Evolutionary conservation across 2,888 invertebrate genomes (phyloP).

Genomic region (Horisme vitalbata): DNA sequence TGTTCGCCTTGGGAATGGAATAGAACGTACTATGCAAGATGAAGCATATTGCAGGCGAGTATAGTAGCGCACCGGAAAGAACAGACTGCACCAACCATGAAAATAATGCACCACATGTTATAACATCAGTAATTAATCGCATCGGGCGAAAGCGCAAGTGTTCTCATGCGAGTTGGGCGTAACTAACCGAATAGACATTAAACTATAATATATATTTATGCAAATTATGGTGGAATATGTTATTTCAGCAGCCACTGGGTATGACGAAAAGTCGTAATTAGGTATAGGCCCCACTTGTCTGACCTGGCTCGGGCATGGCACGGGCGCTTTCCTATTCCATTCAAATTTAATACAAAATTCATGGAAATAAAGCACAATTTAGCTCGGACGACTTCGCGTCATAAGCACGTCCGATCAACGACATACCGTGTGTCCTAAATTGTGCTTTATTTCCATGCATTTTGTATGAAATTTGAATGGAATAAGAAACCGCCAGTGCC

Average conservation of each 20-base stretch:
- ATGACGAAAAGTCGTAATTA: constrained; percentile 28
- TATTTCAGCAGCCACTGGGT: constrained; percentile 30
- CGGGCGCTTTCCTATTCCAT: no score
- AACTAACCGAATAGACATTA: constrained; percentile 58
- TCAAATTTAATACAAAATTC: no score
- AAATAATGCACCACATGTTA: constrained; percentile 75
- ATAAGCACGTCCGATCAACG: no score
- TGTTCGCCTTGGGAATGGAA: constrained; percentile 61
- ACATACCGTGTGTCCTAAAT: no score
- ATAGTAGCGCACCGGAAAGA: constrained; percentile 56
- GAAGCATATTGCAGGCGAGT: constrained; percentile 34
- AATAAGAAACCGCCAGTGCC: no score
- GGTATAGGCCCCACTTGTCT: no score
- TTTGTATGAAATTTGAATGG: no score
- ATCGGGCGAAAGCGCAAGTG: constrained; percentile 73
- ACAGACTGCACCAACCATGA: constrained; percentile 58
- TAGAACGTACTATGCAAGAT: constrained; percentile 39
- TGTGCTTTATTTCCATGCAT: no score
- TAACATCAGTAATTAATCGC: constrained; percentile 71
- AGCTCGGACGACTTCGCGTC: no score
- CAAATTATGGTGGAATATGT: constrained; percentile 33
- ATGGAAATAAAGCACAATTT: no score
- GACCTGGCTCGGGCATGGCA: no score
- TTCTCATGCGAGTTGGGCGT: constrained; percentile 65
- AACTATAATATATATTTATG: constrained; percentile 48